phyloP scores from a whole-genome alignment of 2,797 vertebrate genomes.

The Pitangus sulphuratus region DNA sequence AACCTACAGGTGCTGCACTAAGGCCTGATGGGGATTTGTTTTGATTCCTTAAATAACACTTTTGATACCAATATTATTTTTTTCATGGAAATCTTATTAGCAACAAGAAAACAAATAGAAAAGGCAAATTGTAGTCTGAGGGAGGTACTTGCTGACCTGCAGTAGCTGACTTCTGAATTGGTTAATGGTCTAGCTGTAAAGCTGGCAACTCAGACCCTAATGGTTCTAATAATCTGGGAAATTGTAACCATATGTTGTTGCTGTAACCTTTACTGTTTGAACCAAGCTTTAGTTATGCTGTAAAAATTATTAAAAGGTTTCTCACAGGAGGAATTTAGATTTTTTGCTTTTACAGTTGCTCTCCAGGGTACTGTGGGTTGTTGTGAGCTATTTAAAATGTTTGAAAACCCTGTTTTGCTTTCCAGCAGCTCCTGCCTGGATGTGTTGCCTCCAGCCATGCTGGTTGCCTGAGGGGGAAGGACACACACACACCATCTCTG shows the following conservation, averaged over 20 bases:
- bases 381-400: not conserved
- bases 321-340: not conserved
- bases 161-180: not conserved
- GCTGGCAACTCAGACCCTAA: not conserved
- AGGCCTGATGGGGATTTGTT: not conserved
- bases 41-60: not conserved
- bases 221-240: not conserved
- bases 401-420: not conserved
- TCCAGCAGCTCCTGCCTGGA: not conserved
- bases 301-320: not conserved
- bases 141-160: not conserved
- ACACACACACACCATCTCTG: rapidly evolving
- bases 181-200: not conserved
- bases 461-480: not conserved
- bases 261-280: not conserved
- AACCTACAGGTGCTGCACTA: not conserved
- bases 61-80: not conserved
- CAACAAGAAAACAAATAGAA: not conserved
- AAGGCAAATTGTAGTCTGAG: rapidly evolving
- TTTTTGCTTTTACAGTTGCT: not conserved
- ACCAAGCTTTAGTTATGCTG: not conserved
- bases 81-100: not conserved
- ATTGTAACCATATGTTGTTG: constrained; percentile 10
- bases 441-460: not conserved
- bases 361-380: not conserved